Evolutionary conservation across 2,888 invertebrate species (phyloP).

Genomic region (Mythimna albipuncta): DNA sequence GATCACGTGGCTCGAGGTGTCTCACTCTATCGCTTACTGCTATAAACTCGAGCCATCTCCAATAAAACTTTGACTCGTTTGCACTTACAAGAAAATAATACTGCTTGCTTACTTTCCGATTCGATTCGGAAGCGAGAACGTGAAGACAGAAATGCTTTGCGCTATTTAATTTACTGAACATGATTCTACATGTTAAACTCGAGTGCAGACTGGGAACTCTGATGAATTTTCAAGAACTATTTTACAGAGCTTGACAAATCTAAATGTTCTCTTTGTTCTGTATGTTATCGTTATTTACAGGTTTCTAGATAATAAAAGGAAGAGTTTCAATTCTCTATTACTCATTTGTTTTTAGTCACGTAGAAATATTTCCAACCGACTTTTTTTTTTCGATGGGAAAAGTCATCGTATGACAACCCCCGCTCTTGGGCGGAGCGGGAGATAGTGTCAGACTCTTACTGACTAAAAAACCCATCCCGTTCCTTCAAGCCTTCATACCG

Average conservation of each 20-base stretch:
- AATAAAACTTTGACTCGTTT: conserved; percentile 64
- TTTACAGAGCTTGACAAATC: not conserved
- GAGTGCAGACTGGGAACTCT: not conserved
- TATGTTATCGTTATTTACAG: too few species aligned
- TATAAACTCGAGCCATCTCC: conserved; percentile 59
- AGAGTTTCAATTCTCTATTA: not conserved
- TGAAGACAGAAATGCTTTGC: conserved; percentile 18
- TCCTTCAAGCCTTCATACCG: too few species aligned
- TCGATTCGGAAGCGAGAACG: conserved; percentile 21
- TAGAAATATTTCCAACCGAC: too few species aligned
- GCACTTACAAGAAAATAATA: conserved; percentile 61
- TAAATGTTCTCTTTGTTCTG: not conserved
- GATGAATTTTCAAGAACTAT: not conserved
- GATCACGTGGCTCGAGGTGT: conserved; percentile 60
- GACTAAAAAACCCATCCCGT: too few species aligned
- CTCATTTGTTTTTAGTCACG: too few species aligned
- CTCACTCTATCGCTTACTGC: conserved; percentile 59
- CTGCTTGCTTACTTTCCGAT: conserved; percentile 56
- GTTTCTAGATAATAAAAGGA: too few species aligned
- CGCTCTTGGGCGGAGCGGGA: too few species aligned
- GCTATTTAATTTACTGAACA: conserved; percentile 23
- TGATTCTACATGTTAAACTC: conserved; percentile 1
- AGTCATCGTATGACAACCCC: too few species aligned
- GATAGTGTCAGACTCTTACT: too few species aligned
- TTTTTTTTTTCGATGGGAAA: too few species aligned